Conservation (phyloP, 2,113 vertebrate species). For the Regulus satrapa region DNA sequence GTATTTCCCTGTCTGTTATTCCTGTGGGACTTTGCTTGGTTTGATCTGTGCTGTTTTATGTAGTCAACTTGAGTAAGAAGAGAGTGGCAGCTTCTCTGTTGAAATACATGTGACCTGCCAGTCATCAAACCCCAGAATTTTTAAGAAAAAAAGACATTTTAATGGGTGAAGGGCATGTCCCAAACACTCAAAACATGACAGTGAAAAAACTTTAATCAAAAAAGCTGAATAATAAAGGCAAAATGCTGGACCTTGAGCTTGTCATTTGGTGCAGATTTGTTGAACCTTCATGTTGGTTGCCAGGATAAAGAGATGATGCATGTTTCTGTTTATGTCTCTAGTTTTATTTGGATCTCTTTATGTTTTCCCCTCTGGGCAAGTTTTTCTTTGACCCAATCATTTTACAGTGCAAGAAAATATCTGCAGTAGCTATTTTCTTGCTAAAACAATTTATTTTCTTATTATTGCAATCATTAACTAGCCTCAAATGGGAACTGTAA, state of each 20-base stretch:
- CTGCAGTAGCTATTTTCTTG: neutral
- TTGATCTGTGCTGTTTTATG: neutral
- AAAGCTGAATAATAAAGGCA: neutral
- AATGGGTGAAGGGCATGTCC: neutral
- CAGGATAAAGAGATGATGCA: neutral
- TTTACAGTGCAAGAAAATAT: neutral
- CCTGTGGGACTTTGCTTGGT: neutral
- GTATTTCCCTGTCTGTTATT: neutral
- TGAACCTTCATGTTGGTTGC: neutral
- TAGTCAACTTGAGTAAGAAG: neutral
- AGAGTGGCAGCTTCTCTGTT: neutral
- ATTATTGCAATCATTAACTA: neutral
- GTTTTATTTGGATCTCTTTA: neutral
- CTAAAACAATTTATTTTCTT: neutral
- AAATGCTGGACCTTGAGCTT: neutral
- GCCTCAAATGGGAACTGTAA: neutral
- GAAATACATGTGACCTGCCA: neutral
- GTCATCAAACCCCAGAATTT: neutral
- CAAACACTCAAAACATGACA: neutral
- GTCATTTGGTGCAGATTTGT: neutral
- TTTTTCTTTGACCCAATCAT: neutral
- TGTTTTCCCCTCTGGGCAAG: neutral
- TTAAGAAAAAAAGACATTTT: neutral
- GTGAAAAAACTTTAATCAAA: neutral
- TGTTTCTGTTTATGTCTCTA: neutral